Base-by-base conservation (phyloP, 2,113 vertebrate genomes). In the Pelobates fuscus region DNA sequence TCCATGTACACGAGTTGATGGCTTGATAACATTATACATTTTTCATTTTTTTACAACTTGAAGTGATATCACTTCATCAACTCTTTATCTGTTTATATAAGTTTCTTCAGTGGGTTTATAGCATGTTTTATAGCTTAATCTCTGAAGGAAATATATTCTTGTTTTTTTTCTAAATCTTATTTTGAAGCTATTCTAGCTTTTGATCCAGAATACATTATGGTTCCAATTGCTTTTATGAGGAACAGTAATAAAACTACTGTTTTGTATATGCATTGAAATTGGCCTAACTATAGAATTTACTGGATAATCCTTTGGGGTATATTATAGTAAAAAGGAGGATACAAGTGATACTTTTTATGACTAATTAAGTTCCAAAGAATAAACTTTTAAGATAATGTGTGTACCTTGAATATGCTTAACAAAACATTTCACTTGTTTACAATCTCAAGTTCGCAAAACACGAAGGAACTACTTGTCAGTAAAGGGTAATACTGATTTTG, bases 91-190 rank as follows among this genome's bases (percentile, higher is more conserved):
- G 8, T 55, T 23, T 55, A 23, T 55, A 17, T 11, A 55, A 20
- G 6, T 55, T 21, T 55, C 52, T 55, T 55, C 21, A 55, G 6
- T 55, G 17, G 46, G 5, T 55, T 55, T 55, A 20, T 55, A 55
- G 20, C 52, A 55, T 55, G 20, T 23, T 55, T 55, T 55, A 55
- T 23, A 10, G 4, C 4, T 23, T 55, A 21, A 55, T 55, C 52
- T 55, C 52, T 21, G 21, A 55, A 55, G 52, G 4, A 55, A 55
- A 55, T 20, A 49, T 55, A 55, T 55, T 37, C 32, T 55, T 55
- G 21, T 23, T 55, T 55, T 55, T 52, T 21, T 55, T 55, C 21
- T 17, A 6, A 23, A 2, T 8, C 11, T 3, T 21, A 20, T 23
- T 8, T 55, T 23, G 17, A 55, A 21, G n/a, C 12, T 55, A 55